Evolutionary conservation across 2,797 vertebrate genomes (phyloP).

Genomic region (Malurus leucopterus): DNA sequence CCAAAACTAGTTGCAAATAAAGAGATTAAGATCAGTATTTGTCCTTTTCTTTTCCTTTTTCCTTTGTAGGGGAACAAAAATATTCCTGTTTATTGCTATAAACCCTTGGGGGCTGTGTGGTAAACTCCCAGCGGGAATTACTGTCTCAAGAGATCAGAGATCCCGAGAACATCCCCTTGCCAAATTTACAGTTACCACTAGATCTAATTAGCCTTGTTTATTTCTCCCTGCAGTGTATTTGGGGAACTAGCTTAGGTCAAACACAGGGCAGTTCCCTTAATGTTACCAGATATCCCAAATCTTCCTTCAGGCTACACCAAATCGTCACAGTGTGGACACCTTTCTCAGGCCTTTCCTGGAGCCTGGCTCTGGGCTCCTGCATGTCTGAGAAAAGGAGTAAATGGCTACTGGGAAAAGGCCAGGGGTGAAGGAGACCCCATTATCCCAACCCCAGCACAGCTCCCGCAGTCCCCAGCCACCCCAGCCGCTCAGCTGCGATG

Average conservation of each 20-base stretch:
- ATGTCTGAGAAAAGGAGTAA: accelerated
- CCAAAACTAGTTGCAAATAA: slow-evolving; percentile 18
- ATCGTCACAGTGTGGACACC: background rate
- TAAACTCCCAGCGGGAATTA: slow-evolving; percentile 32
- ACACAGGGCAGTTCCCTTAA: background rate
- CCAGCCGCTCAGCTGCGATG: accelerated
- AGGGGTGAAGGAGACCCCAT: background rate
- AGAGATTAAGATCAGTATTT: slow-evolving; percentile 56
- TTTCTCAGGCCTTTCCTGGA: background rate
- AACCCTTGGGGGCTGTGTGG: slow-evolving; percentile 28
- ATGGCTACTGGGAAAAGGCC: background rate
- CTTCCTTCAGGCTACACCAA: background rate
- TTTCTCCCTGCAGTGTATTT: slow-evolving; percentile 22
- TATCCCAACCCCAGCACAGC: background rate
- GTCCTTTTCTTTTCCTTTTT: slow-evolving; percentile 13
- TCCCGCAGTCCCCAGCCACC: background rate
- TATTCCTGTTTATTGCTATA: slow-evolving; percentile 46
- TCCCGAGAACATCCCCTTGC: slow-evolving; percentile 12
- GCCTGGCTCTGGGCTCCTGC: background rate
- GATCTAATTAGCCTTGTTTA: slow-evolving; percentile 32
- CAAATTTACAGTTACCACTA: slow-evolving; percentile 5
- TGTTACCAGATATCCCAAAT: background rate
- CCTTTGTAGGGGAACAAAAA: slow-evolving; percentile 49
- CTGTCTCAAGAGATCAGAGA: slow-evolving; percentile 55
- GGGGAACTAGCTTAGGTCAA: slow-evolving; percentile 23